Evolutionary conservation across 1,140 invertebrate genomes (phyloP).

Genomic region (Akabosia matsudoensis): DNA sequence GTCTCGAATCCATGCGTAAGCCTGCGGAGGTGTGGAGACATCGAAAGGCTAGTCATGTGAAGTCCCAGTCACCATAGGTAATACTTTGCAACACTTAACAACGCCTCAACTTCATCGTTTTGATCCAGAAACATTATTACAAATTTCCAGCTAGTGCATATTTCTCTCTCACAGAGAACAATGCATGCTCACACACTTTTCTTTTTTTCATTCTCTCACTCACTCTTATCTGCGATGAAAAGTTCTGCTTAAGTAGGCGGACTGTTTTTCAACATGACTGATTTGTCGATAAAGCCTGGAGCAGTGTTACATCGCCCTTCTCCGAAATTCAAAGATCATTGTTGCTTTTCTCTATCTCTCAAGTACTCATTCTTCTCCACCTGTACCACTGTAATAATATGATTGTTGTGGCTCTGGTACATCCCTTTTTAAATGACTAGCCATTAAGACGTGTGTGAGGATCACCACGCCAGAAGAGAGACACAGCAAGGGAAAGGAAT

Average conservation of each 20-base stretch:
- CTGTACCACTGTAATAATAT: not conserved
- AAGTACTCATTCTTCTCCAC: not conserved
- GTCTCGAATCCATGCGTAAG: too few species aligned
- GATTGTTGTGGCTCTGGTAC: too few species aligned
- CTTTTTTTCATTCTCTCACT: too few species aligned
- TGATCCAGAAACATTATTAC: too few species aligned
- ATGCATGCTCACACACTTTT: not conserved
- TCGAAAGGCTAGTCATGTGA: too few species aligned
- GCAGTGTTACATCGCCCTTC: not conserved
- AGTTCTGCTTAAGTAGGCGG: not conserved
- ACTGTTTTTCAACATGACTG: not conserved
- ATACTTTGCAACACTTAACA: too few species aligned
- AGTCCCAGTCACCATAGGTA: too few species aligned
- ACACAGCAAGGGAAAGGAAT: not conserved
- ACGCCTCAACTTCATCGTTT: too few species aligned
- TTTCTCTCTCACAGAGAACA: too few species aligned
- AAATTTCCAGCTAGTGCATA: too few species aligned
- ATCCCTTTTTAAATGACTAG: not conserved
- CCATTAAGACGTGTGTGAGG: not conserved
- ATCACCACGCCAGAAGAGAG: not conserved
- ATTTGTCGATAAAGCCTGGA: not conserved
- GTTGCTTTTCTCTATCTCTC: not conserved
- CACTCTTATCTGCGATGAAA: too few species aligned
- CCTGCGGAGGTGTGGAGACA: too few species aligned
- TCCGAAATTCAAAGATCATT: not conserved